A percentile compares a stretch with the other conserved stretches of the same genome.
Evolutionary conservation across 2,113 vertebrate species (phyloP).

Genomic region (Erythrolamprus reginae): DNA sequence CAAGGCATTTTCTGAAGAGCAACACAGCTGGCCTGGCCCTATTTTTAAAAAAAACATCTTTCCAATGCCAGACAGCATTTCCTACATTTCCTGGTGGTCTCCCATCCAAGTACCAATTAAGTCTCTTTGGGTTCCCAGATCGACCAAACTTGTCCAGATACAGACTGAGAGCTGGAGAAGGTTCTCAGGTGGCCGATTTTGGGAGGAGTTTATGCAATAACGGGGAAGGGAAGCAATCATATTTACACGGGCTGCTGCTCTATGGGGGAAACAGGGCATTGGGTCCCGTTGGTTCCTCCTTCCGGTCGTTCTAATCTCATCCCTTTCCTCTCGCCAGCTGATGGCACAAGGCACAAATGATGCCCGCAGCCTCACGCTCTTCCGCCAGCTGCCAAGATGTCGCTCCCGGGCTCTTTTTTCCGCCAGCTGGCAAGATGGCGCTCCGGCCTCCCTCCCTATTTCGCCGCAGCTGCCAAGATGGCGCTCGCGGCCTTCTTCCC

Average conservation of each 20-base stretch:
- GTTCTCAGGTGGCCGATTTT: background rate
- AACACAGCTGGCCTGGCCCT: background rate
- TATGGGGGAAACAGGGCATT: background rate
- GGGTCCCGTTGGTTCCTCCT: background rate
- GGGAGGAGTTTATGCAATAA: background rate
- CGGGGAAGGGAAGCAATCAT: background rate
- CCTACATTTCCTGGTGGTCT: background rate
- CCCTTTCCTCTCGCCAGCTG: no score
- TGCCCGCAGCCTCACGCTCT: background rate
- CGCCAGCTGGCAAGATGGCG: no score
- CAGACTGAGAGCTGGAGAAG: background rate
- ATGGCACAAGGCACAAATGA: background rate
- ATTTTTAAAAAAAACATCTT: background rate
- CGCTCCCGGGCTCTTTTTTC: no score
- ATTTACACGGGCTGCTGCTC: background rate
- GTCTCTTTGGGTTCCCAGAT: background rate
- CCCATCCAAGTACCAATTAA: background rate
- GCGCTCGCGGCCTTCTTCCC: no score
- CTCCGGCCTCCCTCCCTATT: no score
- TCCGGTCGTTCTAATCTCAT: background rate
- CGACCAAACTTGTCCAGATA: background rate
- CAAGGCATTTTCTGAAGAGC: background rate
- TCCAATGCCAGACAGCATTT: background rate
- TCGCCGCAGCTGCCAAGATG: background rate
- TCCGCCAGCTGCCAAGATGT: no score